Evolutionary conservation across 1,140 invertebrate genomes (phyloP), one percentile per base, ranked within the genome.

Genomic region (Eciton burchellii): DNA sequence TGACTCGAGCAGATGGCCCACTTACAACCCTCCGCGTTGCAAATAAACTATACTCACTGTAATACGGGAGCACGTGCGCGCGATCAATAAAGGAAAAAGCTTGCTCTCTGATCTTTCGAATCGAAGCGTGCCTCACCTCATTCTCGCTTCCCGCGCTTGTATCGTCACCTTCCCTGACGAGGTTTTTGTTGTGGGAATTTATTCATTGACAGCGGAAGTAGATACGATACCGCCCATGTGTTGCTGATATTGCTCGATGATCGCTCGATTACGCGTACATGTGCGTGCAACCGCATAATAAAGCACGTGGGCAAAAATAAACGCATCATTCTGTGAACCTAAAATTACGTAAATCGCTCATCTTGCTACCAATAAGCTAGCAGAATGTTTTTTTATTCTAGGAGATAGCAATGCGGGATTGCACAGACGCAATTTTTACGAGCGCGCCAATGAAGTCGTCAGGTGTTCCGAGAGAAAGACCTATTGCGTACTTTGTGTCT

Each of bases 401-500:
- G 95, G 96, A 92, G 96, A 96, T 88, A 96, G 95, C 92, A 95
- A 95, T 84, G 94, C 95, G 89, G 95, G 95, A 92, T 94, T 96
- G 92, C 94, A 95, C 91, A 96, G 97, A 94, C 95, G 97, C 93
- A 95, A 96, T 93, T 93, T 97, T 94, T 95, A 97, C 95, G 93
- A 96, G 92, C 95, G 96, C 94, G 85, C 72, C 16, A 96, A 96
- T 93, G 95, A 96, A 59, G 97, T 98, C 71, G 96, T 98, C 8
- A 97, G 98, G 2, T 99, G 98, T 93, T 98, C 97, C 12, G 97
- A 98, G 90, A 96, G 97, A 82, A 95, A 96, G 84, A 98, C 98
- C 29, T 95, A 98, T 9, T 96, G 96, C 89, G 96, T 98, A 81
- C 96, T 97, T 41, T 70, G 63, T 47, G 96, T 96, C 12, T 79